These are phyloP conservation scores for Euzophera pinguis DNA, from an alignment of 2,888 invertebrate species.

Conservation along the genomic window DNA sequence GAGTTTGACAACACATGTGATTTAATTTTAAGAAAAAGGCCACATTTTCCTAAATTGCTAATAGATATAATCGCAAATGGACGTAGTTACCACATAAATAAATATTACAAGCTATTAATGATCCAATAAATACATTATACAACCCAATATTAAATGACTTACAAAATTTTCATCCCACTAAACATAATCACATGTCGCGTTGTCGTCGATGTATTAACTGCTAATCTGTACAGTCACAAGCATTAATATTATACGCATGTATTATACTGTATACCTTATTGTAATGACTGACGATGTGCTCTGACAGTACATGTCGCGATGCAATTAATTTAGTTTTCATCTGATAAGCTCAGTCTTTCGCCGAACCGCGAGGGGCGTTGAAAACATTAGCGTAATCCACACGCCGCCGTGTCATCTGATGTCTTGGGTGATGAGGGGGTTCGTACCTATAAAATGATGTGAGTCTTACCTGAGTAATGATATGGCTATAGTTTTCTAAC, in stretches of 20 bases:
- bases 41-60: too few species aligned
- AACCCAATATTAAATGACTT: not conserved
- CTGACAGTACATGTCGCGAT: constrained; percentile 9
- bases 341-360: constrained; percentile 8
- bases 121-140: too few species aligned
- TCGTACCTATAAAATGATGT: not conserved
- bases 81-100: too few species aligned
- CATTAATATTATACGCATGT: too few species aligned
- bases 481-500: too few species aligned
- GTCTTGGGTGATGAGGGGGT: constrained; percentile 1
- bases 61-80: too few species aligned
- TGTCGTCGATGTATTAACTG: constrained; percentile 6
- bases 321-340: constrained; percentile 15
- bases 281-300: too few species aligned
- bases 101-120: too few species aligned
- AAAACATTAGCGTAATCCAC: constrained; percentile 9
- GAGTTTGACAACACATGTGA: too few species aligned
- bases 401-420: not conserved
- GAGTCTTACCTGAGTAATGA: not conserved
- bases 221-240: constrained; percentile 14
- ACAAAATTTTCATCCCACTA: not conserved
- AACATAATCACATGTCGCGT: constrained; percentile 7
- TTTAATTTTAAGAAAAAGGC: too few species aligned
- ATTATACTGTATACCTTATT: too few species aligned
- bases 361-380: not conserved